Percentiles rank a stretch among this genome's conserved stretches.
These are phyloP conservation scores for Erebia ligea DNA, from an alignment of 2,888 invertebrate genomes.

Conservation along the genomic window DNA sequence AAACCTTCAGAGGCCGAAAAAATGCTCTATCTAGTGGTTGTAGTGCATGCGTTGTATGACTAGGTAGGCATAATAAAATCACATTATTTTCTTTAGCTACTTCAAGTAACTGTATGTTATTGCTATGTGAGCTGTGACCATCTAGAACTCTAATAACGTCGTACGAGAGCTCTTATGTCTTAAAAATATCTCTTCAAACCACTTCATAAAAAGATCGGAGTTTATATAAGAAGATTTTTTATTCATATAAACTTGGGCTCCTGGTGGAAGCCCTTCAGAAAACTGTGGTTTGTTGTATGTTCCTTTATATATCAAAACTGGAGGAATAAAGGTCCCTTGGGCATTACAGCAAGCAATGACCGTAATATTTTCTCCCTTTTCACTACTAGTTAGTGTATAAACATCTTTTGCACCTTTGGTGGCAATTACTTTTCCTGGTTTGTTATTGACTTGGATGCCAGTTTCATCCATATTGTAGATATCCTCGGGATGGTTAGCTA, in stretches of 20 bases:
- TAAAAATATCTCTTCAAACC: conserved; percentile 45
- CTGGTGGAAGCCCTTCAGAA: conserved; percentile 41
- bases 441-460: conserved; percentile 47
- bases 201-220: conserved; percentile 41
- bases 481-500: no score
- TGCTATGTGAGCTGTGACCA: conserved; percentile 48
- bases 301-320: conserved; percentile 45
- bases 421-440: conserved; percentile 54
- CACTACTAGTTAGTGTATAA: conserved; percentile 49
- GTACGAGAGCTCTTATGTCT: conserved; percentile 45
- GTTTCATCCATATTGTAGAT: no score
- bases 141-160: conserved; percentile 48
- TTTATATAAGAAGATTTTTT: conserved; percentile 46
- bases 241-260: conserved; percentile 42
- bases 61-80: conserved; percentile 45
- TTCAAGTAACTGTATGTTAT: conserved; percentile 42
- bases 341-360: conserved; percentile 50
- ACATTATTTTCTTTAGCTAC: conserved; percentile 41
- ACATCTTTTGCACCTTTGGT: conserved; percentile 53
- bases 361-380: conserved; percentile 50
- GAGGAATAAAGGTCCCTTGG: conserved; percentile 44
- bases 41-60: conserved; percentile 16
- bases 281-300: conserved; percentile 45
- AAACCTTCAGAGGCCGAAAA: not conserved
- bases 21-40: not conserved